These are phyloP conservation scores for Drosophila mimetica DNA, from an alignment of 2,888 invertebrate species.

Conservation along the genomic window DNA sequence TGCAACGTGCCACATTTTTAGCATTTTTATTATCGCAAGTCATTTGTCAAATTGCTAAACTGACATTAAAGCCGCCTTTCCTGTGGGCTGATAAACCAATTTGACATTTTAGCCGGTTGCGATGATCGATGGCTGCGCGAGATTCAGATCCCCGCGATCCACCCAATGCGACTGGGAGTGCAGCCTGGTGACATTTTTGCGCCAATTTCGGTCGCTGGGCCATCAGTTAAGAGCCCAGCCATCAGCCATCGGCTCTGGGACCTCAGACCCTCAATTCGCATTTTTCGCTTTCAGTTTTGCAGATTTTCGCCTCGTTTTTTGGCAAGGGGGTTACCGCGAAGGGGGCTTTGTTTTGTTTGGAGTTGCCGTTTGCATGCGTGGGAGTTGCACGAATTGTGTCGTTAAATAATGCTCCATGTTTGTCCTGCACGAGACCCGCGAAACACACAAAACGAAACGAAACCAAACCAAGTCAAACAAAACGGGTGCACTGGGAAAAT, in stretches of 20 bases:
- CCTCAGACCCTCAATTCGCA: constrained; percentile 61
- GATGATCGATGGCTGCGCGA: constrained; percentile 69
- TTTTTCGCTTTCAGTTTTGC: constrained; percentile 74
- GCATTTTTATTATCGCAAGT: constrained; percentile 61
- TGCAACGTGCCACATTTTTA: constrained; percentile 39
- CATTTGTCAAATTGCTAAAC: constrained; percentile 78
- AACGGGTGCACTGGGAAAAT: constrained; percentile 15
- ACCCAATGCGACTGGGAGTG: constrained; percentile 36
- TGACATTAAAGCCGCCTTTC: constrained; percentile 73
- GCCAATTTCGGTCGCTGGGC: constrained; percentile 78
- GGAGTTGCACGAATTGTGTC: constrained; percentile 81
- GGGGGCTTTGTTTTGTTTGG: constrained; percentile 34
- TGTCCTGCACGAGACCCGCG: constrained; percentile 64
- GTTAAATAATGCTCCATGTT: constrained; percentile 76
- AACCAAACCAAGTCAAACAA: constrained; percentile 38
- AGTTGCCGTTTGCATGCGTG: constrained; percentile 71
- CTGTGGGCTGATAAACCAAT: constrained; percentile 72
- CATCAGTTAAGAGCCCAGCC: constrained; percentile 71
- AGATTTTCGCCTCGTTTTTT: constrained; percentile 30
- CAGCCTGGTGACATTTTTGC: constrained; percentile 73
- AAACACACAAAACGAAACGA: constrained; percentile 31
- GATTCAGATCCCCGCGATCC: constrained; percentile 17
- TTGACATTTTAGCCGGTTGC: constrained; percentile 66
- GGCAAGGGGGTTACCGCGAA: neutral
- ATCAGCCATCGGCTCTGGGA: constrained; percentile 25